phyloP scores from a whole-genome alignment of 1,140 invertebrate species.

The Neocloeon triangulifer region DNA sequence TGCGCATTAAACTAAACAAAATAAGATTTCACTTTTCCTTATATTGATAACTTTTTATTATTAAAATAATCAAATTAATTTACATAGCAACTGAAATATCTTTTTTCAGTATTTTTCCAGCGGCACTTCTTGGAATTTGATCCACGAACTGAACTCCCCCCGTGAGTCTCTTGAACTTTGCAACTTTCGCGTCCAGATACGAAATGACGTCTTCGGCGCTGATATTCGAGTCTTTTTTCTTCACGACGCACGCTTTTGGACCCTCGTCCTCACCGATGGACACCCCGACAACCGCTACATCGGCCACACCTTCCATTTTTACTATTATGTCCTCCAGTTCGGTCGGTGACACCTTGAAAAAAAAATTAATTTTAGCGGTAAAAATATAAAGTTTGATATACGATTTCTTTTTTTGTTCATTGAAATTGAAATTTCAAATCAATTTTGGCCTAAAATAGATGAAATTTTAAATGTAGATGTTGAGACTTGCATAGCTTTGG shows the following conservation, averaged over 20 bases:
- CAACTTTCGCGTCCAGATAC: slow-evolving; percentile 35
- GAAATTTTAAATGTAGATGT: too few relatives aligned
- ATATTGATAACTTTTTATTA: too few relatives aligned
- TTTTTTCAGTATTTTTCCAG: slow-evolving; percentile 54
- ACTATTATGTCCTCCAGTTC: slow-evolving; percentile 64
- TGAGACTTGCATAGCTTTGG: too few relatives aligned
- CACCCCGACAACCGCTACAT: slow-evolving; percentile 61
- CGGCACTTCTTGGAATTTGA: slow-evolving; percentile 42
- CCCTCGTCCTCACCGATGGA: slow-evolving; percentile 55
- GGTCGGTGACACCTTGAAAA: slow-evolving; percentile 73
- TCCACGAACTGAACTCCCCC: slow-evolving; percentile 38
- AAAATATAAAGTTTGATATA: too few relatives aligned
- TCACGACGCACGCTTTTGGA: slow-evolving; percentile 52
- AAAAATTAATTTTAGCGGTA: too few relatives aligned
- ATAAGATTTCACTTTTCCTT: too few relatives aligned
- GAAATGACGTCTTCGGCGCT: slow-evolving; percentile 30
- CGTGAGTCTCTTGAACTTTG: slow-evolving; percentile 39
- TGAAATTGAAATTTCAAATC: too few relatives aligned
- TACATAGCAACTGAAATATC: too few relatives aligned
- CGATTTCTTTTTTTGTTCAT: too few relatives aligned
- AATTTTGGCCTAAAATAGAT: too few relatives aligned
- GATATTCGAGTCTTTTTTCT: slow-evolving; percentile 22
- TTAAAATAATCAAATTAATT: too few relatives aligned
- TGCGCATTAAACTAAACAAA: too few relatives aligned
- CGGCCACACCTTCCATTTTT: slow-evolving; percentile 42